Conservation (phyloP, 1,140 invertebrate species). For the Alviniconcha marisindica region DNA sequence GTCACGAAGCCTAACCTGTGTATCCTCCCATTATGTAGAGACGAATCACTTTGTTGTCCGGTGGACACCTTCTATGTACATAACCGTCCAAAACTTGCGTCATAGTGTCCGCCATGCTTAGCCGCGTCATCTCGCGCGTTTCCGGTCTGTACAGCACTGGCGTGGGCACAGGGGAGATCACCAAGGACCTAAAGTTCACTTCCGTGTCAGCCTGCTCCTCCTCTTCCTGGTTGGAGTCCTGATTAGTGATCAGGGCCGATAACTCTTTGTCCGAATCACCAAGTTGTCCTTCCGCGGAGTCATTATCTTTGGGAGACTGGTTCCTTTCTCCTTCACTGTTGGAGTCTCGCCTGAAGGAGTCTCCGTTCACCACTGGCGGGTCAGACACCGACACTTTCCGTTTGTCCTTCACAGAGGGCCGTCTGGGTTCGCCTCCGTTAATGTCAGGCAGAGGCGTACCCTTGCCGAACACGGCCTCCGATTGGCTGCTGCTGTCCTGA, state of each 20-base stretch:
- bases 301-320: not conserved
- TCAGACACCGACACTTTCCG: constrained; percentile 17
- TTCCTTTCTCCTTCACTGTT: not conserved
- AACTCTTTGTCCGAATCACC: not conserved
- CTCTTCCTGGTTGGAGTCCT: not conserved
- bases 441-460: constrained; percentile 25
- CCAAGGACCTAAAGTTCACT: constrained; percentile 49
- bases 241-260: not conserved
- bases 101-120: constrained; percentile 52
- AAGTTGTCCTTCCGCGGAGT: not conserved
- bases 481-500: not conserved
- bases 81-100: constrained; percentile 61
- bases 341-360: not conserved
- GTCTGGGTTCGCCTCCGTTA: not conserved
- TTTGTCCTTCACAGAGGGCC: constrained; percentile 6
- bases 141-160: constrained; percentile 52
- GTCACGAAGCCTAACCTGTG: constrained; percentile 56
- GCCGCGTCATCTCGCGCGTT: constrained; percentile 59
- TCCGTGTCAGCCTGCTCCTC: constrained; percentile 27
- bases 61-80: constrained; percentile 60
- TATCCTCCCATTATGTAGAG: constrained; percentile 67
- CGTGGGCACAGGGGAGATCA: constrained; percentile 37
- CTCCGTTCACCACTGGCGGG: not conserved
- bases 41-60: constrained; percentile 55
- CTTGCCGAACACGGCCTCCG: constrained; percentile 21